Conservation (phyloP, 1,140 invertebrate genomes). For the Cydia amplana region DNA sequence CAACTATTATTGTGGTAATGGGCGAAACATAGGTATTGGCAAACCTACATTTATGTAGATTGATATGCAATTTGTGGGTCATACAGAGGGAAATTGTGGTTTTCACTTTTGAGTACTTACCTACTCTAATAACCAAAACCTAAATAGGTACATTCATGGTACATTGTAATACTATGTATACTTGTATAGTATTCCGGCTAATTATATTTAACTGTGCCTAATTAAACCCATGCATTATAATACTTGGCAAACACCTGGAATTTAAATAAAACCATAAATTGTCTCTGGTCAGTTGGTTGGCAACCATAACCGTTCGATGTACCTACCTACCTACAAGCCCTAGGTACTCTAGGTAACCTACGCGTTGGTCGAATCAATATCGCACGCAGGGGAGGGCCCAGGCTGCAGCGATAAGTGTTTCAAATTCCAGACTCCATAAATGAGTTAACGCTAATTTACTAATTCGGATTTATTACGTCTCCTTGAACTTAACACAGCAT, state of each 20-base stretch:
- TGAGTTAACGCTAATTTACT: background rate
- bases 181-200: background rate
- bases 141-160: background rate
- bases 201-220: background rate
- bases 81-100: no score
- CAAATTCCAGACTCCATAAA: background rate
- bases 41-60: no score
- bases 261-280: constrained; percentile 14
- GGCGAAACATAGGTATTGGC: no score
- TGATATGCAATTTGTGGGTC: no score
- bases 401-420: constrained; percentile 12
- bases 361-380: constrained; percentile 58
- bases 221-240: constrained; percentile 5
- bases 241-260: background rate
- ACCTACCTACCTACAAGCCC: no score
- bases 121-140: no score
- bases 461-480: constrained; percentile 4
- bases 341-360: constrained; percentile 51
- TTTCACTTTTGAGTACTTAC: no score
- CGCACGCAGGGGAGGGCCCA: constrained; percentile 45
- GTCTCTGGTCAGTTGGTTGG: background rate
- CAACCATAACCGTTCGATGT: constrained; percentile 22
- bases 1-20: no score
- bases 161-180: no score
- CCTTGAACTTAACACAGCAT: background rate